These are phyloP conservation scores for Andinoacara biseriatus DNA, from an alignment of 2,113 vertebrate genomes.

Conservation along the genomic window DNA sequence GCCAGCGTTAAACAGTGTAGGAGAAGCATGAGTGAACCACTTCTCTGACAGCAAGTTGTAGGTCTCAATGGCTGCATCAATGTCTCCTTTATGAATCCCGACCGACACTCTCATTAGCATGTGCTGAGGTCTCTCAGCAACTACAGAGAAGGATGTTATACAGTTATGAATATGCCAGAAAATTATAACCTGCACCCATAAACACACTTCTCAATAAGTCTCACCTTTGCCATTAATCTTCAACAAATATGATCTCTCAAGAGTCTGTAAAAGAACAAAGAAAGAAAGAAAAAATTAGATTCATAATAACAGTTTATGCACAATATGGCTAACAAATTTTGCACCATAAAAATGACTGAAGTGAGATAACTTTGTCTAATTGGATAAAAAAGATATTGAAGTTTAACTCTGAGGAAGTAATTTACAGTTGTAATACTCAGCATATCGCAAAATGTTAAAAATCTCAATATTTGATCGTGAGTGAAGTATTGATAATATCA, in stretches of 20 bases:
- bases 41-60: conserved; percentile 95
- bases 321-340: background rate
- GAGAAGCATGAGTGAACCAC: conserved; percentile 98
- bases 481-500: background rate
- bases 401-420: background rate
- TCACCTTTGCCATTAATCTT: conserved; percentile 96
- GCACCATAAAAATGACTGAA: too few relatives aligned
- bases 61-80: conserved; percentile 91
- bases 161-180: background rate
- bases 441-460: fast-evolving
- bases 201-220: background rate
- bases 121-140: conserved; percentile 95
- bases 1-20: conserved; percentile 96
- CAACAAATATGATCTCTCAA: conserved; percentile 94
- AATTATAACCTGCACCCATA: background rate
- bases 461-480: background rate
- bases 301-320: background rate
- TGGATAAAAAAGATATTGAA: background rate
- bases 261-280: conserved; percentile 79
- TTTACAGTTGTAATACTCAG: background rate
- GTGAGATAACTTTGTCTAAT: too few relatives aligned
- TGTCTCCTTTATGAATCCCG: conserved; percentile 91
- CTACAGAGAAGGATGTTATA: conserved; percentile 61
- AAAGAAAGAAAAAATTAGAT: conserved; percentile 7
- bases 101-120: conserved; percentile 97